A percentile compares a stretch with the other conserved stretches of the same genome.
phyloP scores from a whole-genome alignment of 2,888 invertebrate species.

The Torymus tubicola region DNA sequence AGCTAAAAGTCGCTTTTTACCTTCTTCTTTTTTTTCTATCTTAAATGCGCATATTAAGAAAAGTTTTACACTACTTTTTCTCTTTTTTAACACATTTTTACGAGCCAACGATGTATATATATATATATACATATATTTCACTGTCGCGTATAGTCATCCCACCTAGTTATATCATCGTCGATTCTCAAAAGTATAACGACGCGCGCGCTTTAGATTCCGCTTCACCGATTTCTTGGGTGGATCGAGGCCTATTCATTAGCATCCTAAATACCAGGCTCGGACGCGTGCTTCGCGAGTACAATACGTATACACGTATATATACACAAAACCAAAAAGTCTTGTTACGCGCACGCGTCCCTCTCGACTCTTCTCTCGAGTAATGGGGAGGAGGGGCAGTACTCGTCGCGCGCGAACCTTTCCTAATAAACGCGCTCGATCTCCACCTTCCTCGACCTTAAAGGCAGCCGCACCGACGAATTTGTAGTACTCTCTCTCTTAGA shows the following conservation, averaged over 20 bases:
- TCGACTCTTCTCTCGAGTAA: not conserved
- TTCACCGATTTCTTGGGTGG: constrained; percentile 8
- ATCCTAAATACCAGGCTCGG: not conserved
- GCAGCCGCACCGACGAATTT: constrained; percentile 22
- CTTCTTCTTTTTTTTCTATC: too few relatives aligned
- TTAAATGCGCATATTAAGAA: too few relatives aligned
- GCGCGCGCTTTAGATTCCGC: constrained; percentile 4
- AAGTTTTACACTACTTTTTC: too few relatives aligned
- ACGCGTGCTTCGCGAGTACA: constrained; percentile 1
- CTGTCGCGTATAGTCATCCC: too few relatives aligned
- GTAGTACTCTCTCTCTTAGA: constrained; percentile 5
- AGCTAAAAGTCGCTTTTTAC: too few relatives aligned
- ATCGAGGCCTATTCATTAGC: constrained; percentile 15
- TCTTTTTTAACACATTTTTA: too few relatives aligned
- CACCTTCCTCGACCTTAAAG: not conserved
- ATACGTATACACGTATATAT: not conserved
- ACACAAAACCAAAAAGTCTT: not conserved
- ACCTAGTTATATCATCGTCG: too few relatives aligned
- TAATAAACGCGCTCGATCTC: constrained; percentile 7
- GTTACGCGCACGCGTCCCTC: constrained; percentile 12
- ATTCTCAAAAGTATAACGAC: too few relatives aligned
- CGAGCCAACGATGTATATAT: too few relatives aligned
- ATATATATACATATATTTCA: too few relatives aligned
- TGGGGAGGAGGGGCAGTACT: constrained; percentile 19
- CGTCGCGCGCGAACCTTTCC: not conserved